These are phyloP conservation scores for Nematostella vectensis DNA, from an alignment of 92 coral and sea anemone species.

Conservation along the genomic window DNA sequence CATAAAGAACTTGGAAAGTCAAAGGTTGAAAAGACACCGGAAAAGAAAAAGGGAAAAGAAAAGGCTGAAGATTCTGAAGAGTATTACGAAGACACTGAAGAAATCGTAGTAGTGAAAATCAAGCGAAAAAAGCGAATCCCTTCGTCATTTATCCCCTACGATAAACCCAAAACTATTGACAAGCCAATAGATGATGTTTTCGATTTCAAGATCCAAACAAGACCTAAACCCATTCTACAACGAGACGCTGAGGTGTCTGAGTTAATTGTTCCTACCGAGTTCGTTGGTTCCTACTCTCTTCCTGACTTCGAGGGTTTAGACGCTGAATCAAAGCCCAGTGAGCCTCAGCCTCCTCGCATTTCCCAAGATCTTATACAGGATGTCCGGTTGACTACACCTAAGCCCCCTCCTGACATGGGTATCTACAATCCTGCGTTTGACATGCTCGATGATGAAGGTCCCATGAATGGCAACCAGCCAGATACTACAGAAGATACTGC, in stretches of 20 bases:
- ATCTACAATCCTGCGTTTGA: conserved; percentile 31
- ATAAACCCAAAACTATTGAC: not conserved
- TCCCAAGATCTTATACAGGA: not conserved
- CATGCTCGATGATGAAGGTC: conserved; percentile 5
- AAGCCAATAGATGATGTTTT: not conserved
- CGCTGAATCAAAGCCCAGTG: not conserved
- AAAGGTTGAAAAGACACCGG: not conserved
- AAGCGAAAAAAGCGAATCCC: conserved; percentile 18
- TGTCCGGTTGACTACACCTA: not conserved
- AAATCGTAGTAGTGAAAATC: conserved; percentile 4
- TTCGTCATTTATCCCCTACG: conserved; percentile 2
- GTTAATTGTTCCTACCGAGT: not conserved
- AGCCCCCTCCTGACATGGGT: conserved; percentile 7
- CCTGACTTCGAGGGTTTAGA: not conserved
- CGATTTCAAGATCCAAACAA: not conserved
- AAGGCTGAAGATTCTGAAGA: conserved; percentile 3
- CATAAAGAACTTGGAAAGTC: not conserved
- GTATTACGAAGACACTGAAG: not conserved
- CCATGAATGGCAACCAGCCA: not conserved
- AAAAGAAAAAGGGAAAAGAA: conserved; percentile 6
- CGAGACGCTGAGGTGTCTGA: not conserved
- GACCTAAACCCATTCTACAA: not conserved
- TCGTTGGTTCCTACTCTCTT: not conserved
- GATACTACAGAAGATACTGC: not conserved
- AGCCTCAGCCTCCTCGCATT: too few relatives aligned